These are phyloP conservation scores for Idaea aversata DNA, from an alignment of 2,888 invertebrate species.

Conservation along the genomic window DNA sequence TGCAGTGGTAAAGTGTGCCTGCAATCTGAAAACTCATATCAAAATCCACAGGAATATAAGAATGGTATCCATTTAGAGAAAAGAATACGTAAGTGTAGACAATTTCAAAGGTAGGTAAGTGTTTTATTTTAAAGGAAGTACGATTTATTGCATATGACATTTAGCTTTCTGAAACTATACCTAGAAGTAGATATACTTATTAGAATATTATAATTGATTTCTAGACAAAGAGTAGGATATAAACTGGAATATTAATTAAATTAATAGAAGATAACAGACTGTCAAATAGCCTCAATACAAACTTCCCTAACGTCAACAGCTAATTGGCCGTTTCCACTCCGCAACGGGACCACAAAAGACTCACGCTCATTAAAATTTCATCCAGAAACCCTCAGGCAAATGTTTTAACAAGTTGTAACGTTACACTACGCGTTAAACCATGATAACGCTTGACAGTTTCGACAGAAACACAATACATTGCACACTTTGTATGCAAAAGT, in stretches of 20 bases:
- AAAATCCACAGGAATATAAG: too few species aligned
- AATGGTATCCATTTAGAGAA: too few species aligned
- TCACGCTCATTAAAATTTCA: constrained; percentile 67
- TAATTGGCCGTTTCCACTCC: constrained; percentile 58
- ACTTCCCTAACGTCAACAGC: constrained; percentile 22
- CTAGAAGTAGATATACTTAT: too few species aligned
- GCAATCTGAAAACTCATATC: too few species aligned
- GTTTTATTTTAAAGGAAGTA: too few species aligned
- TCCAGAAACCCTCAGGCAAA: constrained; percentile 46
- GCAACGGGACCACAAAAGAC: constrained; percentile 48
- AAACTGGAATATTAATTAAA: not conserved
- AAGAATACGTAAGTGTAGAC: too few species aligned
- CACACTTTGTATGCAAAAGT: not conserved
- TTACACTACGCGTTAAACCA: constrained; percentile 48
- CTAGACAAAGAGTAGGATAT: too few species aligned
- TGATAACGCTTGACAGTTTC: constrained; percentile 13
- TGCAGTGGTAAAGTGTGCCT: too few species aligned
- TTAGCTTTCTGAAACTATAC: too few species aligned
- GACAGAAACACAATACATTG: constrained; percentile 13
- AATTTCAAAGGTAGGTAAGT: too few species aligned
- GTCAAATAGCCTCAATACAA: constrained; percentile 3
- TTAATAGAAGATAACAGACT: not conserved
- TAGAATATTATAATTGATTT: too few species aligned
- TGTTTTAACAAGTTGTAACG: constrained; percentile 51
- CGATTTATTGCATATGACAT: too few species aligned